Evolutionary conservation across 1,140 invertebrate species (phyloP).

Genomic region (Zaprionus gabonicus): DNA sequence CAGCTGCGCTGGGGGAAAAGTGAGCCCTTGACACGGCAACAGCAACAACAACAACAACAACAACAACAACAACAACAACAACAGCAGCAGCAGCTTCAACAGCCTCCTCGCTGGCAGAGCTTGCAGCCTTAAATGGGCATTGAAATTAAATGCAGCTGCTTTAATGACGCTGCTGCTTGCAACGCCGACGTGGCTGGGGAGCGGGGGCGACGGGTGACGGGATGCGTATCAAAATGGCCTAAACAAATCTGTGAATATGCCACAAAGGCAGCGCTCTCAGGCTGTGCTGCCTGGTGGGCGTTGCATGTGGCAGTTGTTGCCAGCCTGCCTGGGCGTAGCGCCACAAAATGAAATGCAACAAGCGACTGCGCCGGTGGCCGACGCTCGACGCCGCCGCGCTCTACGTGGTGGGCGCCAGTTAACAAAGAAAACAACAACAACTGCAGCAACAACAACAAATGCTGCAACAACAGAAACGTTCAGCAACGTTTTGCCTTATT

Average conservation of each 20-base stretch:
- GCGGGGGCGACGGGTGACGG: background rate
- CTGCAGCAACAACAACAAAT: conserved; percentile 27
- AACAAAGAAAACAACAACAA: conserved; percentile 49
- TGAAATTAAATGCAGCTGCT: conserved; percentile 83
- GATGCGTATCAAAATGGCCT: conserved; percentile 61
- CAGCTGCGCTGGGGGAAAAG: conserved; percentile 64
- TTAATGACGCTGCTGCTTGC: conserved; percentile 65
- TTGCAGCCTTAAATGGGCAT: conserved; percentile 74
- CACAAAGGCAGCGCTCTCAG: conserved; percentile 42
- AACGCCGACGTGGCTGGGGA: conserved; percentile 20
- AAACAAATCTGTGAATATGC: conserved; percentile 72
- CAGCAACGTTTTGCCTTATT: conserved; percentile 71
- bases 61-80: conserved; percentile 36
- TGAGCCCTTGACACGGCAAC: conserved; percentile 38
- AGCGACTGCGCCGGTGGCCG: conserved; percentile 65
- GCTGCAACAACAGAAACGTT: conserved; percentile 23
- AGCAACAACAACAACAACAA: conserved; percentile 40
- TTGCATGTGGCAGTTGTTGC: conserved; percentile 48
- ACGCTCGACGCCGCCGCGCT: conserved; percentile 18
- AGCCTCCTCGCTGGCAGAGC: conserved; percentile 20
- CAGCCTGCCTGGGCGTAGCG: conserved; percentile 55
- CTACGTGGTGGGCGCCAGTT: conserved; percentile 71
- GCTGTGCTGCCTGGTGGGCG: conserved; percentile 42
- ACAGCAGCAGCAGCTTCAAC: conserved; percentile 5
- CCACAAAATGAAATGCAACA: conserved; percentile 64